phyloP scores from a whole-genome alignment of 1,140 invertebrate species.

The Ceratoteleas bidentatus region DNA sequence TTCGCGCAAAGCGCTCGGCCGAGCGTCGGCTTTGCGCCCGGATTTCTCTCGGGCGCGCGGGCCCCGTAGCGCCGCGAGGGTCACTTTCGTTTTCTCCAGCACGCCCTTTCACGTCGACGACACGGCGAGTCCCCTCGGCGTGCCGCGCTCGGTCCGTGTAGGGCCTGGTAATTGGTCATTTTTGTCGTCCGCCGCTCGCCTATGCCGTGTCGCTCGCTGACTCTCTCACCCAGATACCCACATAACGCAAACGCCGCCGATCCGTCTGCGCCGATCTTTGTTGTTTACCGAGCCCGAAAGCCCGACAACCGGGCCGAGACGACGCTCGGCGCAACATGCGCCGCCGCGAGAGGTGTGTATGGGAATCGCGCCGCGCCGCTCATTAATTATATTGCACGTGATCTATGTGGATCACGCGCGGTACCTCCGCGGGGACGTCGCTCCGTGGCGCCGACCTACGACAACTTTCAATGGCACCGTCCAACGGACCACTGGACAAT shows the following conservation, averaged over 20 bases:
- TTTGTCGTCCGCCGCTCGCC: constrained; percentile 48
- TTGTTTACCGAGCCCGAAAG: constrained; percentile 50
- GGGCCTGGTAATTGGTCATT: constrained; percentile 66
- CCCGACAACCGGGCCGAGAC: constrained; percentile 29
- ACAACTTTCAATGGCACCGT: not conserved
- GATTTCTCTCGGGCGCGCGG: constrained; percentile 33
- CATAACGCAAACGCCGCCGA: constrained; percentile 64
- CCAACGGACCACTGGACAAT: no score
- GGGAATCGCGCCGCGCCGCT: constrained; percentile 74
- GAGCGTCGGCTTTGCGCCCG: not conserved
- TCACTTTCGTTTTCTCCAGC: constrained; percentile 64
- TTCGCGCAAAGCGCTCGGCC: not conserved
- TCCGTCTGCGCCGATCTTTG: constrained; percentile 62
- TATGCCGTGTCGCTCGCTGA: constrained; percentile 31
- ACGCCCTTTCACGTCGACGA: constrained; percentile 55
- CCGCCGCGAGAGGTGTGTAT: constrained; percentile 65
- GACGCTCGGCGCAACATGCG: constrained; percentile 51
- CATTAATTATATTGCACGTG: constrained; percentile 77
- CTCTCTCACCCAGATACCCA: constrained; percentile 69
- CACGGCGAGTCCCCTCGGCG: constrained; percentile 34
- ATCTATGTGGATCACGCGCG: constrained; percentile 75
- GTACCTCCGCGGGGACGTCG: constrained; percentile 52
- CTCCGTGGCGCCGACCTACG: not conserved
- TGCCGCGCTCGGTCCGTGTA: constrained; percentile 47
- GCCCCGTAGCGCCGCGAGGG: constrained; percentile 34